These are phyloP conservation scores for Eledone cirrhosa DNA, from an alignment of 2,888 invertebrate species.

Conservation along the genomic window DNA sequence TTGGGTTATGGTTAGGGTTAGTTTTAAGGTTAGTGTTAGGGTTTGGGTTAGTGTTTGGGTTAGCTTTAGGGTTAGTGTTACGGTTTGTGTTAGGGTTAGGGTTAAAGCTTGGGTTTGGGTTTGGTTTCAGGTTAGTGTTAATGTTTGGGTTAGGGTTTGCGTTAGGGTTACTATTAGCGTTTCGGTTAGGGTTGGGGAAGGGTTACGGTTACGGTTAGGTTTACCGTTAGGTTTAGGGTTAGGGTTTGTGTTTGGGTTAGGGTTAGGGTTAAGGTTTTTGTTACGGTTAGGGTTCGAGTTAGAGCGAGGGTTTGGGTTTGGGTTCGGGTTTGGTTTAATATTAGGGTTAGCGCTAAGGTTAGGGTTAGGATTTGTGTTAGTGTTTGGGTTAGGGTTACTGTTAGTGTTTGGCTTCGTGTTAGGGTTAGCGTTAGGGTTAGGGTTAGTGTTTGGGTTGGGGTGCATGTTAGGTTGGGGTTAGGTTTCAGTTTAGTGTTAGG, in stretches of 20 bases:
- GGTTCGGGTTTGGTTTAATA: background rate
- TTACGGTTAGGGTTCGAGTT: background rate
- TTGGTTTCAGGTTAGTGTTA: too few species aligned
- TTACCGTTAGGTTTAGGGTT: too few species aligned
- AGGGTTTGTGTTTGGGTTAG: too few species aligned
- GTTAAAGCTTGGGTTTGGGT: too few species aligned
- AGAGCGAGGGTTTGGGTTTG: background rate
- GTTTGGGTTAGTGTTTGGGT: too few species aligned
- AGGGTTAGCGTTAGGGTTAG: background rate
- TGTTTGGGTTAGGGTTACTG: background rate
- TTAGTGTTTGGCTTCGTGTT: background rate
- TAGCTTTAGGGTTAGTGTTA: too few species aligned
- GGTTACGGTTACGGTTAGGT: too few species aligned
- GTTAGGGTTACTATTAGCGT: background rate
- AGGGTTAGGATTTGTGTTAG: background rate
- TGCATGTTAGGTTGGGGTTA: background rate
- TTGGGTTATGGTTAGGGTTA: too few species aligned
- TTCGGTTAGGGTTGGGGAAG: background rate
- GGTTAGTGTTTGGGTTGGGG: background rate
- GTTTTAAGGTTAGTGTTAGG: too few species aligned
- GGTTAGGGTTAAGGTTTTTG: too few species aligned
- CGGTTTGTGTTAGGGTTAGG: too few species aligned
- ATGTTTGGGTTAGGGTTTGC: background rate
- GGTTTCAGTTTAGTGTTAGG: too few species aligned
- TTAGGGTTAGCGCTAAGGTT: background rate